Base-by-base conservation (phyloP, 2,113 vertebrate species). In the Australoheros scitulus region DNA sequence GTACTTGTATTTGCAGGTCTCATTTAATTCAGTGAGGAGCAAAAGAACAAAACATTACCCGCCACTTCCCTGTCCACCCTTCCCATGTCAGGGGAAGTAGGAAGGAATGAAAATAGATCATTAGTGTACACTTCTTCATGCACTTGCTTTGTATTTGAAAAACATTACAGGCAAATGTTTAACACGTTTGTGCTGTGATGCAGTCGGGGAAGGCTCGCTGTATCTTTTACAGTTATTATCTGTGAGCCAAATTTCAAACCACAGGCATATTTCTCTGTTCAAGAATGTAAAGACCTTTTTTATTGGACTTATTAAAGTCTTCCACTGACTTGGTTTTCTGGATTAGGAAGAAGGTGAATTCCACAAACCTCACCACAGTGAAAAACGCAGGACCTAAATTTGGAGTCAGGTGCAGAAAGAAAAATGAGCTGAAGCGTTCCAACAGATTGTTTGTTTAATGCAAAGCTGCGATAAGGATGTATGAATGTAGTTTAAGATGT, bases 341-440 rank as follows among this genome's bases (percentile, higher is more conserved):
- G 47, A 50, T 17, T 13, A 20, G 26, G 47, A 26, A 18, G 3
- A 29, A 72, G 29, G 2, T 32, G 26, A 72, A 72, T 17, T 52
- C 65, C 0, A 52, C 8, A n/a, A n/a, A 72, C 20, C 26, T 50
- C 17, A 70, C 50, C 18, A 24, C 50, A 0, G 7, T 43, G 41
- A 43, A 43, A 43, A 43, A 13, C 41, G 13, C 41, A 5, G 41
- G 41, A 5, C 11, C 43, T 47, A 15, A 52, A 20, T 1, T 52
- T 20, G 18, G 9, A 70, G 43, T 32, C 43, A 0, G 24, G 17
- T 52, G 65, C 24, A 70, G 24, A 20, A 52, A 2, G 24, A 70
- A 70, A 52, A 70, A 52, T 70, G 24, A 70, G 43, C 65, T 52
- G 41, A 24, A 70, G 43, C 10, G 18, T 52, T 70, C 17, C 65